Evolutionary conservation across 2,888 invertebrate genomes (phyloP).

Genomic region (Drosophila barbarae): DNA sequence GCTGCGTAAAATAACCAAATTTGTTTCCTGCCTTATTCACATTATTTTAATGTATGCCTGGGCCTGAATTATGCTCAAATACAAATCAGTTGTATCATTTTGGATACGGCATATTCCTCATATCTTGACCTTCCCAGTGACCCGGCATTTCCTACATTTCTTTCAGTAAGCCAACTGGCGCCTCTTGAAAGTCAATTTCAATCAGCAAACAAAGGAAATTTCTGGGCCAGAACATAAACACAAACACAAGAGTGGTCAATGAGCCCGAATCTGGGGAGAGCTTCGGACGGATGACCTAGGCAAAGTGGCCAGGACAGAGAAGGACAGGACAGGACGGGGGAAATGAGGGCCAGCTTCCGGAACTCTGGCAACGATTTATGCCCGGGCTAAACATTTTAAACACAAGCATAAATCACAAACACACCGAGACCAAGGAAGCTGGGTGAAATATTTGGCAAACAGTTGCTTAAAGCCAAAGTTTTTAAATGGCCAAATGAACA

Average conservation of each 20-base stretch:
- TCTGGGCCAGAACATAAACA: conserved; percentile 45
- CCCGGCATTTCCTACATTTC: conserved; percentile 18
- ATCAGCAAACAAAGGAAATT: conserved; percentile 52
- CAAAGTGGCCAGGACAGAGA: conserved; percentile 20
- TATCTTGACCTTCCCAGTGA: conserved; percentile 15
- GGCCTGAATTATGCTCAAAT: conserved; percentile 2
- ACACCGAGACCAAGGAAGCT: conserved; percentile 10
- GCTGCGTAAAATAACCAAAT: neutral
- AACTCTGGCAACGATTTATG: conserved; percentile 42
- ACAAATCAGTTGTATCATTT: conserved; percentile 9
- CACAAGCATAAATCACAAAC: conserved; percentile 55
- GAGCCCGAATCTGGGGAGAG: conserved; percentile 27
- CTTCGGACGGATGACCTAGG: conserved; percentile 31
- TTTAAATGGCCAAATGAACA: conserved; percentile 31
- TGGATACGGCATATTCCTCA: conserved; percentile 2
- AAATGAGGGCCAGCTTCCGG: conserved; percentile 12
- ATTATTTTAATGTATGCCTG: neutral
- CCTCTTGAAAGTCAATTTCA: conserved; percentile 45
- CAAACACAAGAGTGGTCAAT: conserved; percentile 51
- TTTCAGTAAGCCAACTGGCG: conserved; percentile 30
- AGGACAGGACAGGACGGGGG: neutral
- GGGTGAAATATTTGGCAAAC: conserved; percentile 33
- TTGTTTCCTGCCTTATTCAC: too few relatives aligned
- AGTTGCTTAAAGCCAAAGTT: conserved; percentile 36
- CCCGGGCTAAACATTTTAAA: conserved; percentile 40